phyloP scores from a whole-genome alignment of 92 coral and sea anemone species.

The Epizoanthus illoricatus region DNA sequence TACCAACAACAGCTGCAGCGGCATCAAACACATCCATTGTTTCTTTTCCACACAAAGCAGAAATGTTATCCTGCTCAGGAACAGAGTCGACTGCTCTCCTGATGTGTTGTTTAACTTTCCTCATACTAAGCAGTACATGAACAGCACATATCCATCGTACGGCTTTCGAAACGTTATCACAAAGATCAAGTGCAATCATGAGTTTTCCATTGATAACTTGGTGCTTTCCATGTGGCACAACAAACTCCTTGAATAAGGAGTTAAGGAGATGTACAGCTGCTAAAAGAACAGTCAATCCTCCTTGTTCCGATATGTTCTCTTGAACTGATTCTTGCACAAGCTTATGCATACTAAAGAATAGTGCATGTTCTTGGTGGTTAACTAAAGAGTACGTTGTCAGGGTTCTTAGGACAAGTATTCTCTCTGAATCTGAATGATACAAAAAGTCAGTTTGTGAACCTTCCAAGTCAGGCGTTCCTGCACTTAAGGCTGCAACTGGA shows the following conservation, averaged over 20 bases:
- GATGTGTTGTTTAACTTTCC: too few relatives aligned
- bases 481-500: background rate
- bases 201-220: too few relatives aligned
- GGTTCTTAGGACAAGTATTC: background rate
- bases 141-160: too few relatives aligned
- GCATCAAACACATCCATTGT: too few relatives aligned
- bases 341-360: background rate
- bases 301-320: background rate
- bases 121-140: too few relatives aligned
- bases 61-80: too few relatives aligned
- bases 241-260: background rate
- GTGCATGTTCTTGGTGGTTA: background rate
- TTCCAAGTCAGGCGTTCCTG: conserved; percentile 17
- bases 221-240: too few relatives aligned
- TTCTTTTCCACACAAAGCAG: too few relatives aligned
- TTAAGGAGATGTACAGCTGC: conserved; percentile 13
- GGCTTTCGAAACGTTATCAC: too few relatives aligned
- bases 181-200: too few relatives aligned
- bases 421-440: background rate
- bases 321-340: conserved; percentile 16
- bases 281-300: background rate
- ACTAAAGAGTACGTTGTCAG: conserved; percentile 17
- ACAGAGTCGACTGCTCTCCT: too few relatives aligned
- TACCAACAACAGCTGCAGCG: too few relatives aligned
- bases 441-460: background rate